Percentiles rank a stretch among this genome's conserved stretches.
Evolutionary conservation across 37 sponge, comb jelly and placozoan species (phyloP).

Genomic region (Haliclona indistincta): DNA sequence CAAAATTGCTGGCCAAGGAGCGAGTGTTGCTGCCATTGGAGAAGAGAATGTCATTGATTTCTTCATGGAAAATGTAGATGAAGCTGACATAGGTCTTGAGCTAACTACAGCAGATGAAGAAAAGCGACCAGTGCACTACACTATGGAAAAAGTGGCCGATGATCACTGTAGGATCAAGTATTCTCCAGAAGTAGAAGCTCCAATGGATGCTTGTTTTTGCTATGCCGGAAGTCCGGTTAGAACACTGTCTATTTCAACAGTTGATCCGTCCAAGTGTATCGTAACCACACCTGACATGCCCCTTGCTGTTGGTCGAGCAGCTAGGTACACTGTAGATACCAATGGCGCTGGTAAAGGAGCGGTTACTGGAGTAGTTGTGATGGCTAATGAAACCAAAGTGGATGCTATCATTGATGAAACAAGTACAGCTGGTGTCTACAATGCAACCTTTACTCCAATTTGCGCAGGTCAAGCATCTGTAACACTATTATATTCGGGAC

Average conservation of each 20-base stretch:
- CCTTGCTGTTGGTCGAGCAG: too few species aligned
- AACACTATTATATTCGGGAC: too few species aligned
- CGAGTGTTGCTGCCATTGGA: conserved; percentile 37
- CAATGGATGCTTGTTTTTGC: not conserved
- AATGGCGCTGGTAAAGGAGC: conserved; percentile 48
- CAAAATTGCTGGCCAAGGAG: conserved; percentile 27
- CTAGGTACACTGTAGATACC: conserved; percentile 33
- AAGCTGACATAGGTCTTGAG: conserved; percentile 8
- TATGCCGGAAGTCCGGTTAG: not conserved
- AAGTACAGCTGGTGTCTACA: conserved; percentile 39
- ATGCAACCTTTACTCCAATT: conserved; percentile 73
- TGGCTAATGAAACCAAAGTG: too few species aligned
- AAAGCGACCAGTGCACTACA: not conserved
- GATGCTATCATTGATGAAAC: too few species aligned
- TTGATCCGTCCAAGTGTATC: not conserved
- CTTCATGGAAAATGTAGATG: conserved; percentile 35
- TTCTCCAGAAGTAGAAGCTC: conserved; percentile 18
- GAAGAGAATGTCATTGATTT: conserved; percentile 14
- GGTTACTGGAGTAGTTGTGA: too few species aligned
- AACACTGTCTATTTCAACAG: not conserved
- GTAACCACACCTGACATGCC: too few species aligned
- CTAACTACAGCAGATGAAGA: not conserved
- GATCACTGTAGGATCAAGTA: conserved; percentile 23
- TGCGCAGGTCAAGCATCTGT: too few species aligned
- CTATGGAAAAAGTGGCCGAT: conserved; percentile 1